phyloP scores from a whole-genome alignment of 2,888 invertebrate species.

The Teleiodes luculella region DNA sequence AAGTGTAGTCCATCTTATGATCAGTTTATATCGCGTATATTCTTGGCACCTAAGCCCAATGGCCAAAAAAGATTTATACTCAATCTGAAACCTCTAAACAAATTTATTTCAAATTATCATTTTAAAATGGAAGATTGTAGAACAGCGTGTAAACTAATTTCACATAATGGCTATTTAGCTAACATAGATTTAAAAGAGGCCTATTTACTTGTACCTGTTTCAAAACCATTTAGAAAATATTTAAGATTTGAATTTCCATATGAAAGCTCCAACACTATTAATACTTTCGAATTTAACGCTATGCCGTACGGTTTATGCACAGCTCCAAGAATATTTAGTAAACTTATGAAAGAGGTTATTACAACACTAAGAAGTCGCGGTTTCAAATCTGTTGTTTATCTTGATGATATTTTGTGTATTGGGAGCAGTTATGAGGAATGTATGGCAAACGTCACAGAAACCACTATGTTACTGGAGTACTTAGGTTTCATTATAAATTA shows the following conservation, averaged over 20 bases:
- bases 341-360: constrained; percentile 9
- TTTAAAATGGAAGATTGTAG: constrained; percentile 13
- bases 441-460: constrained; percentile 11
- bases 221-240: constrained; percentile 3
- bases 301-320: constrained; percentile 2
- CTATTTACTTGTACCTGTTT: constrained; percentile 13
- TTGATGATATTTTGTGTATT: constrained; percentile 20
- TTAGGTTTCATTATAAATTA: constrained; percentile 21
- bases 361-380: constrained; percentile 8
- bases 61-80: constrained; percentile 12
- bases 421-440: constrained; percentile 14
- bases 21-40: constrained; percentile 7
- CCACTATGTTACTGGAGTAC: constrained; percentile 12
- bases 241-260: constrained; percentile 11
- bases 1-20: background rate
- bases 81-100: constrained; percentile 16
- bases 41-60: background rate
- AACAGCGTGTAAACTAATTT: constrained; percentile 8
- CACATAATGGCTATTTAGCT: constrained; percentile 8
- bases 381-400: constrained; percentile 12
- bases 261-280: background rate
- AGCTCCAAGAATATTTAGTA: constrained; percentile 14
- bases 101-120: constrained; percentile 3
- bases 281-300: background rate
- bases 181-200: constrained; percentile 17